Base-by-base conservation (phyloP, 2,888 invertebrate genomes). In the Tinea trinotella region DNA sequence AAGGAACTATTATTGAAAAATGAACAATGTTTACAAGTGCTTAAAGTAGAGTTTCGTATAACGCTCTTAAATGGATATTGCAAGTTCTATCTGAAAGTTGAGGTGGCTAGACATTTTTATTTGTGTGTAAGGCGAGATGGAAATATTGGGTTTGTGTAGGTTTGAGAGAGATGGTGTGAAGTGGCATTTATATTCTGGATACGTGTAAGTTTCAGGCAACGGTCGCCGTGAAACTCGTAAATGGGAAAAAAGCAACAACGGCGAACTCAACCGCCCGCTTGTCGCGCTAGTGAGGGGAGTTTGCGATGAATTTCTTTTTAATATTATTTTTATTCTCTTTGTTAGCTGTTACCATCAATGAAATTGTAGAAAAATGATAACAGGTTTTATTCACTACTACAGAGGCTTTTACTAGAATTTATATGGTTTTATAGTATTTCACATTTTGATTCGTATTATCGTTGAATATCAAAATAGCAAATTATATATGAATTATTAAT, bases 131-230 rank as follows among this genome's bases (percentile, higher is more conserved):
- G 83, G 68, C 57, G 75, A 70, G 80, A 73, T 61, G 61, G 67
- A 12, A 24, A 50, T 44, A 35, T 18, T 19, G 63, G 57, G 59
- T 62, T 61, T 63, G 61, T 59, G 61, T 60, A 62, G 59, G 56
- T 56, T 56, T 55, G 64, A 82, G 63, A 67, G 68, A 61, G 82
- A 80, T 58, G 61, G 67, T 53, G 57, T 63, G 67, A 74, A 67
- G 62, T 69, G 73, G 76, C 83, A 84, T 85, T 84, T 85, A 81
- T 85, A 84, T 85, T 84, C 84, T 75, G 79, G 80, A 75, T 84
- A 81, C 84, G 84, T 84, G 83, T 85, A 85, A 84, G 84, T 85
- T 85, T 85, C 84, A 85, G 84, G 83, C 82, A 82, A 82, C 83
- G 83, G 84, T 84, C 83, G 82, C 83, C 81, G 83, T 85, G 84